Evolutionary conservation across 2,113 vertebrate genomes (phyloP).

Genomic region (Prochilodus magdalenae): DNA sequence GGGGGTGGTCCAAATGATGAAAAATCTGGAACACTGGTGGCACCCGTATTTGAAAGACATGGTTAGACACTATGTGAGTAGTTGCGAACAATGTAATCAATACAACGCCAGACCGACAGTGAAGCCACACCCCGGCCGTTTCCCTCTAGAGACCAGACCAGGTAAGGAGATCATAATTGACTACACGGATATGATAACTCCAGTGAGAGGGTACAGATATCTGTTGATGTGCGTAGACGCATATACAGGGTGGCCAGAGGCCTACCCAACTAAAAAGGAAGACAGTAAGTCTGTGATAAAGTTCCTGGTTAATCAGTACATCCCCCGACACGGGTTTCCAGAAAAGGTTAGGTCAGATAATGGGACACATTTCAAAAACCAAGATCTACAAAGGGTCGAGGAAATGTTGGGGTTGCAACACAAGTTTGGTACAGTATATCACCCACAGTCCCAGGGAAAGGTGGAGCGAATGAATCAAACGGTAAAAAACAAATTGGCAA

Average conservation of each 20-base stretch:
- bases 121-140: too few species aligned
- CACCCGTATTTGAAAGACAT: background rate
- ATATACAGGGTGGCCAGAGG: background rate
- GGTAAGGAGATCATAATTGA: background rate
- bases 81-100: too few species aligned
- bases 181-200: too few species aligned
- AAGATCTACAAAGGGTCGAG: background rate
- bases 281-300: background rate
- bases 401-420: background rate
- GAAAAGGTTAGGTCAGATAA: background rate
- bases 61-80: too few species aligned
- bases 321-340: background rate
- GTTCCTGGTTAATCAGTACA: background rate
- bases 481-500: background rate
- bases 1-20: background rate
- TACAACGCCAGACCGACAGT: too few species aligned
- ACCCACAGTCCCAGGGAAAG: background rate
- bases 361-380: background rate
- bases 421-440: background rate
- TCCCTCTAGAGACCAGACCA: too few species aligned
- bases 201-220: too few species aligned
- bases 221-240: background rate
- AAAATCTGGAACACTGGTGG: background rate
- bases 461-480: too few species aligned
- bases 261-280: background rate